Evolutionary conservation across 1,140 invertebrate genomes (phyloP).

Genomic region (Augochlora pura): DNA sequence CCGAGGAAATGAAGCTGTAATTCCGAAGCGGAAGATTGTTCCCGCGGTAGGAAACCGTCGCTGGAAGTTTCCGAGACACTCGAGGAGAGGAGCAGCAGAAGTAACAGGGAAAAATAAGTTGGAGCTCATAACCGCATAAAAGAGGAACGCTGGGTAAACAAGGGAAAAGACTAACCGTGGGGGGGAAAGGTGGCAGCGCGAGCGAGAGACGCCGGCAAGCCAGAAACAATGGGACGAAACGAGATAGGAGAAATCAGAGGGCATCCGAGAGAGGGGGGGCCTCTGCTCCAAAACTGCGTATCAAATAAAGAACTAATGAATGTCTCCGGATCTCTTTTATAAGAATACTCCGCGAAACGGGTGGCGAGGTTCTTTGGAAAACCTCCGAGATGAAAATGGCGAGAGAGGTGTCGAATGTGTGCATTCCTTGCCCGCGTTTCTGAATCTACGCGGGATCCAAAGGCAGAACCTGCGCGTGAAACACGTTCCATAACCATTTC

Average conservation of each 20-base stretch:
- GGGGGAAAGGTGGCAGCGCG: neutral
- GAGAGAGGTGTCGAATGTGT: neutral
- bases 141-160: conserved; percentile 25
- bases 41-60: conserved; percentile 9
- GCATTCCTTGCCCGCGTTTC: neutral
- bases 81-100: neutral
- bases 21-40: conserved; percentile 26
- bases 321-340: neutral
- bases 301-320: conserved; percentile 1
- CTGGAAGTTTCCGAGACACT: conserved; percentile 7
- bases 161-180: conserved; percentile 11
- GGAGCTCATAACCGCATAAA: conserved; percentile 30
- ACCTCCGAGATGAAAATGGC: neutral
- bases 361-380: neutral
- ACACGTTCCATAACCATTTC: neutral
- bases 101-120: conserved; percentile 38
- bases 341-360: neutral
- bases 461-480: neutral
- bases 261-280: too few species aligned
- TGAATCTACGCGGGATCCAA: neutral
- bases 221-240: conserved; percentile 20
- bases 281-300: neutral
- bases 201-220: neutral
- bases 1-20: conserved; percentile 26
- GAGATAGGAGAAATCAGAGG: conserved; percentile 25